phyloP scores from a whole-genome alignment of 2,888 invertebrate species.

The Temnothorax unifasciatus region DNA sequence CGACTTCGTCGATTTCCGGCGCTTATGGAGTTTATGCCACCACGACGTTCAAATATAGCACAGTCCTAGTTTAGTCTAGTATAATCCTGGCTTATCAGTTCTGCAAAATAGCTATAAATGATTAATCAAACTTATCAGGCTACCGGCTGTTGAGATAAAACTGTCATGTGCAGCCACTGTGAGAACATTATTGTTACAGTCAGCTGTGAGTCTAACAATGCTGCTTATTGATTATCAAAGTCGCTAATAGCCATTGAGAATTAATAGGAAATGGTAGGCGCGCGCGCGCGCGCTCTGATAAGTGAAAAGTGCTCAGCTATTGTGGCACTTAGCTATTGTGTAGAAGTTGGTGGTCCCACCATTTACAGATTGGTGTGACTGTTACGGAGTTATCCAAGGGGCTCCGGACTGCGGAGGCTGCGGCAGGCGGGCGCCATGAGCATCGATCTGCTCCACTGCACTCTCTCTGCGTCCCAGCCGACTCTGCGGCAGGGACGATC shows the following conservation, averaged over 20 bases:
- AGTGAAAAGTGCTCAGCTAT: neutral
- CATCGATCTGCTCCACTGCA: slow-evolving; percentile 83
- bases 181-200: neutral
- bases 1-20: neutral
- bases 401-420: slow-evolving; percentile 83
- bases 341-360: neutral
- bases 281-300: neutral
- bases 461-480: slow-evolving; percentile 58
- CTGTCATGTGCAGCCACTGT: neutral
- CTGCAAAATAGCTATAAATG: neutral
- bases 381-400: slow-evolving; percentile 70
- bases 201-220: neutral
- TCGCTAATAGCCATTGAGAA: neutral
- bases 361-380: slow-evolving; percentile 1
- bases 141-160: neutral
- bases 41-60: neutral
- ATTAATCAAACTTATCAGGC: neutral
- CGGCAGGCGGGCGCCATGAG: slow-evolving; percentile 84
- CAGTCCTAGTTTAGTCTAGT: neutral
- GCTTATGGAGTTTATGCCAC: neutral
- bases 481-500: slow-evolving; percentile 45
- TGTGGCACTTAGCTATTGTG: neutral
- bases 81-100: neutral
- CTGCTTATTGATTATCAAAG: neutral
- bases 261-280: slow-evolving; percentile 5